Evolutionary conservation across 2,113 vertebrate species (phyloP).

Genomic region (Tursiops truncatus): DNA sequence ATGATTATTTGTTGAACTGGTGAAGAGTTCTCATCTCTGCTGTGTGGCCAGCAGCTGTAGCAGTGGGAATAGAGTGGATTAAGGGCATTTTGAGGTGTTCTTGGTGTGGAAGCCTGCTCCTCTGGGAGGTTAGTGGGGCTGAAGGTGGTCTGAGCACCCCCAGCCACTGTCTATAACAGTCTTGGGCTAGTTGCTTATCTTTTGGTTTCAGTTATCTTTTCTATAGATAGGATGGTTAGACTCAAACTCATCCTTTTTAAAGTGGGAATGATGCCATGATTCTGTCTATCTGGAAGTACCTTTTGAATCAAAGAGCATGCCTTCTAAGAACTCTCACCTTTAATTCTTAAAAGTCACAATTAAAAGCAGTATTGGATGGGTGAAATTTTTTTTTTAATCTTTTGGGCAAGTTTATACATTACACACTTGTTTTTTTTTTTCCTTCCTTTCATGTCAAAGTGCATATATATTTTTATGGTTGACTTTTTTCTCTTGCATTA

Average conservation of each 20-base stretch:
- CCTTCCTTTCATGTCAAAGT: neutral
- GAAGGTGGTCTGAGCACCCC: neutral
- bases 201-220: neutral
- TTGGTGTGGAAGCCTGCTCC: neutral
- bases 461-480: neutral
- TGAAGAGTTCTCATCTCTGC: neutral
- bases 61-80: neutral
- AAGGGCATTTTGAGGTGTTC: neutral
- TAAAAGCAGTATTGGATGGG: neutral
- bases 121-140: neutral
- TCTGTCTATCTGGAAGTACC: neutral
- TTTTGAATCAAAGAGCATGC: neutral
- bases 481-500: neutral
- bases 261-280: neutral
- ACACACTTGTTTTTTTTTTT: neutral
- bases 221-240: neutral
- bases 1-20: conserved; percentile 28
- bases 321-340: neutral
- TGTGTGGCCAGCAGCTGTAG: neutral
- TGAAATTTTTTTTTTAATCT: neutral
- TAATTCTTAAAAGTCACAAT: neutral
- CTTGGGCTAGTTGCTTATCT: neutral
- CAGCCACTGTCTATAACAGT: neutral
- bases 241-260: neutral
- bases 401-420: neutral